phyloP scores from a whole-genome alignment of 2,888 invertebrate species.

The Piscicola geometra region DNA sequence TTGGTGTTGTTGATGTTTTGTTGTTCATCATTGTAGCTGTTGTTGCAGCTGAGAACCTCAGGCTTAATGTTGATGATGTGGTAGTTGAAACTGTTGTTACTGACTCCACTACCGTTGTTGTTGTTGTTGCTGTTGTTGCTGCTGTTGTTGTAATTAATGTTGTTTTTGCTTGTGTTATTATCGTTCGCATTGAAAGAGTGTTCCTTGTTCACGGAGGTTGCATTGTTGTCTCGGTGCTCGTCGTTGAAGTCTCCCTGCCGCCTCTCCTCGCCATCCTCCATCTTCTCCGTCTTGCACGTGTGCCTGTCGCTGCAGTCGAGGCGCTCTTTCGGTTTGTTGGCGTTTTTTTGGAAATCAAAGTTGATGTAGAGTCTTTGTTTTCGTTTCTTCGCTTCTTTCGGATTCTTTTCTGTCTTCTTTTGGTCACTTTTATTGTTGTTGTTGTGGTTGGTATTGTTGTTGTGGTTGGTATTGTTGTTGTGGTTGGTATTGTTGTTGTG shows the following conservation, averaged over 20 bases:
- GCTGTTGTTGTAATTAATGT: not conserved
- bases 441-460: too few species aligned
- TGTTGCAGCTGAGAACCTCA: not conserved
- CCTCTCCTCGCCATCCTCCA: not conserved
- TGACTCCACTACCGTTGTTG: not conserved
- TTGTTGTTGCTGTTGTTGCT: not conserved
- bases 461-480: too few species aligned
- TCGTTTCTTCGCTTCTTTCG: not conserved
- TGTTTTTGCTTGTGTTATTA: too few species aligned
- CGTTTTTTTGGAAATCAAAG: not conserved
- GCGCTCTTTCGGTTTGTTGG: too few species aligned
- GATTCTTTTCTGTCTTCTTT: too few species aligned
- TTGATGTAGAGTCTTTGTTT: conserved; percentile 7
- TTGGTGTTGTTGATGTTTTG: not conserved
- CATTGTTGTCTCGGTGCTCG: not conserved
- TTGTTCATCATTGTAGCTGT: not conserved
- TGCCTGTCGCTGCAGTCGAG: not conserved
- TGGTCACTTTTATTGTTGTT: too few species aligned
- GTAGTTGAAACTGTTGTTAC: not conserved
- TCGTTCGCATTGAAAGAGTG: too few species aligned
- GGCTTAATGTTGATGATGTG: conserved; percentile 10
- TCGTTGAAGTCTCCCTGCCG: not conserved
- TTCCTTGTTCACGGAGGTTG: too few species aligned
- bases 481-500: too few species aligned
- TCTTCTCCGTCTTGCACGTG: not conserved